Evolutionary conservation across 2,888 invertebrate genomes (phyloP), one percentile per base, ranked within the genome.

Genomic region (Tenthredo distinguenda): DNA sequence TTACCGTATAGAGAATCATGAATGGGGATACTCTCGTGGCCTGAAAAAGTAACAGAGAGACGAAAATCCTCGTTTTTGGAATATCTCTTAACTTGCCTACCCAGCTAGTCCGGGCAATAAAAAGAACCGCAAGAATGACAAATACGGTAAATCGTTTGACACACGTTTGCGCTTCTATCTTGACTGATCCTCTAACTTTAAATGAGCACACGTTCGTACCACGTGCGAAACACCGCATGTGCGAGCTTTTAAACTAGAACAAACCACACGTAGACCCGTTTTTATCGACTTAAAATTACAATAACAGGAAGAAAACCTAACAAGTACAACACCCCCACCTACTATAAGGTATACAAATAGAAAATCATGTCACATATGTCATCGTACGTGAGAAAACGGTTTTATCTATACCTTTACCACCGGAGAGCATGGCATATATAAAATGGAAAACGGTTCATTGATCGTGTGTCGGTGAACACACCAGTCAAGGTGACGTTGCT

Each of bases 401-500:
- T 34, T 68, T 34, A n/a, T 72, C 43, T 9, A 26, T 26, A 72
- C 10, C 21, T 40, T 43, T 12, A 43, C 55, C 40, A 55, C 31
- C 47, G 26, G 12, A 62, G n/a, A 40, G 79, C 34, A 58, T 79
- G 37, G 10, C 21, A 37, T 62, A 81, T 65, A 43, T 10, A 71
- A 71, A 68, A 83, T 83, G 47, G 71, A 83, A 65, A 81, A 65
- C 71, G 55, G 71, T 83, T 83, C 83, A 83, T 83, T 71, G 83
- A 83, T 83, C 83, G 83, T 83, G n/a, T 47, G 83, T 83, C 83
- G 65, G 65, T 71, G 65, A 83, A 47, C 62, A 83, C 83, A 71
- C 81, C 40, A 58, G 81, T 58, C 37, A 62, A 58, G 58, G 58
- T 81, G 58, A 58, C 58, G 79, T 79, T 31, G 79, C 58, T 50